A percentile compares a stretch with the other conserved stretches of the same genome.
phyloP scores from a whole-genome alignment of 2,797 vertebrate genomes.

The Spheniscus humboldti region DNA sequence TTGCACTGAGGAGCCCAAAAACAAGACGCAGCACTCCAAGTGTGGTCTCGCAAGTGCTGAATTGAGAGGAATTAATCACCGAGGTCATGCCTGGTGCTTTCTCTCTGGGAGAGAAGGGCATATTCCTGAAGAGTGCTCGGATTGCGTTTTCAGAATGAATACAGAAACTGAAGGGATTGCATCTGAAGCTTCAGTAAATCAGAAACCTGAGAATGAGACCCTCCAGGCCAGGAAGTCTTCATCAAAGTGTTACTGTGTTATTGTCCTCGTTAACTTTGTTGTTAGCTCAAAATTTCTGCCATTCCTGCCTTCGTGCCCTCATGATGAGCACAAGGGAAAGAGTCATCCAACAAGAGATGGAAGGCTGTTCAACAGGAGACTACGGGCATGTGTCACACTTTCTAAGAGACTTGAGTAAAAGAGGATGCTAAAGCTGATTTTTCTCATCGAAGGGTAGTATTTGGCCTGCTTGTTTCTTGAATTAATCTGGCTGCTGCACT shows the following conservation, averaged over 20 bases:
- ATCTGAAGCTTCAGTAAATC: neutral
- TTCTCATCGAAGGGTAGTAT: neutral
- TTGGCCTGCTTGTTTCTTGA: neutral
- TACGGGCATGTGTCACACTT: neutral
- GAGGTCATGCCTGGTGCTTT: neutral
- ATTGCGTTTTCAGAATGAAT: neutral
- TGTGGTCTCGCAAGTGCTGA: neutral
- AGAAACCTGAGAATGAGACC: neutral
- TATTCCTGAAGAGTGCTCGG: neutral
- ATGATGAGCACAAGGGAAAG: neutral
- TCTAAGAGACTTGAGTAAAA: neutral
- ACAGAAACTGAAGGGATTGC: neutral
- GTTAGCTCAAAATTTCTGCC: neutral
- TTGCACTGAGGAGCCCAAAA: neutral
- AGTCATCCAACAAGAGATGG: neutral
- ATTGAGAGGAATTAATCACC: neutral
- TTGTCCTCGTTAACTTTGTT: neutral
- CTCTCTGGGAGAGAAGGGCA: neutral
- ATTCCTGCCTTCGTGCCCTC: neutral
- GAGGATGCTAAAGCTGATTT: neutral
- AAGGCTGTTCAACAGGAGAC: neutral
- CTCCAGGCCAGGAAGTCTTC: neutral
- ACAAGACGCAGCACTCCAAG: neutral
- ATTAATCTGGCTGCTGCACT: neutral
- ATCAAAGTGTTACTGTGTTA: neutral